Conservation (phyloP, 2,113 vertebrate genomes). For the Elgaria multicarinata region DNA sequence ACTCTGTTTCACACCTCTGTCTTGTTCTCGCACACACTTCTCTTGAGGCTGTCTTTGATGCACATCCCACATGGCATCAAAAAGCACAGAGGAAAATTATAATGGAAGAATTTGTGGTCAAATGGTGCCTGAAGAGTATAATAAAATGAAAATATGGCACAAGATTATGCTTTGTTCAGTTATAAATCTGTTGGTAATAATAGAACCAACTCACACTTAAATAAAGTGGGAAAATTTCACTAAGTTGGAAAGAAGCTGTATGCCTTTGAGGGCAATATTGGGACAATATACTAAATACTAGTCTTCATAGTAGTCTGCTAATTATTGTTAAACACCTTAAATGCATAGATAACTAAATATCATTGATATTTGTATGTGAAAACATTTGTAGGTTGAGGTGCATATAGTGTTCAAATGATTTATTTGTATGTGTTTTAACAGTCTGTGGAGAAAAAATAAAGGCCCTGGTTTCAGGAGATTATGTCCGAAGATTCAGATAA, state of each 20-base stretch:
- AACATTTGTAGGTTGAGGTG: background rate
- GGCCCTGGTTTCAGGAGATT: constrained; percentile 35
- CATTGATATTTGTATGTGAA: background rate
- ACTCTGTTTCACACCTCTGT: background rate
- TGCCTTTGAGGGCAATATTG: background rate
- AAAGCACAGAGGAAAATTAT: background rate
- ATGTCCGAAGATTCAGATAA: constrained; percentile 72
- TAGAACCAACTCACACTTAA: background rate
- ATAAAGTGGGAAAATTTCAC: background rate
- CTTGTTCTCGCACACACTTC: background rate
- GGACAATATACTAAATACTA: background rate
- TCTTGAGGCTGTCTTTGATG: background rate
- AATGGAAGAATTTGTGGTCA: background rate
- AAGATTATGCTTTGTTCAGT: background rate
- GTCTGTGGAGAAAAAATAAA: constrained; percentile 31
- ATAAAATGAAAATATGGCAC: background rate
- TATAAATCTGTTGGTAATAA: background rate
- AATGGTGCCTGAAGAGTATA: background rate
- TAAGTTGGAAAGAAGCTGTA: background rate
- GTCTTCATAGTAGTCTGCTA: background rate
- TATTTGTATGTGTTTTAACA: constrained; percentile 49
- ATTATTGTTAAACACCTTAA: background rate
- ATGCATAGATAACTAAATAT: background rate
- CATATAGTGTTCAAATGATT: background rate
- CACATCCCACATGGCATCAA: background rate